phyloP scores from a whole-genome alignment of 2,113 vertebrate genomes.

The Vanacampus margaritifer region DNA sequence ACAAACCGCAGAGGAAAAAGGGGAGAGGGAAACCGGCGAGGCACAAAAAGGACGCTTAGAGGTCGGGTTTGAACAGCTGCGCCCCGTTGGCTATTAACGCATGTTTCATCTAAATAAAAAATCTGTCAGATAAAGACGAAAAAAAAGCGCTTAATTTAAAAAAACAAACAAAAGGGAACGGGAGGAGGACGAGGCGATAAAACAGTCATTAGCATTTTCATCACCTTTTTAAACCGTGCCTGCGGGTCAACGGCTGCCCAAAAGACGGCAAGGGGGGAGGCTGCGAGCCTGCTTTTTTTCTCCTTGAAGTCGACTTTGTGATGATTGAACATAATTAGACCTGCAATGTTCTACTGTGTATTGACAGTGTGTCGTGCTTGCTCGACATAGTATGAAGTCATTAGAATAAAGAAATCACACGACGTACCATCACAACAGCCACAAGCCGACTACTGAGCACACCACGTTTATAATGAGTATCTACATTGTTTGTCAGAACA shows the following conservation, averaged over 20 bases:
- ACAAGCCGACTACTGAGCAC: too few relatives aligned
- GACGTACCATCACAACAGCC: too few relatives aligned
- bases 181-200: slow-evolving; percentile 37
- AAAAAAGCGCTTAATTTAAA: slow-evolving; percentile 37
- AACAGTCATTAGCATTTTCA: slow-evolving; percentile 42
- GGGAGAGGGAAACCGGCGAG: neutral
- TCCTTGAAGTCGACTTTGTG: neutral
- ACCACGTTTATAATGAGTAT: too few relatives aligned
- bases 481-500: too few relatives aligned
- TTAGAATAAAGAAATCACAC: too few relatives aligned
- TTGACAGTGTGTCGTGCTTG: too few relatives aligned
- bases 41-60: slow-evolving; percentile 24
- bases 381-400: too few relatives aligned
- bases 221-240: slow-evolving; percentile 12
- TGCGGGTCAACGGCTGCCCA: neutral
- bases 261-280: neutral
- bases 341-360: too few relatives aligned
- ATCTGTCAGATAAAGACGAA: slow-evolving; percentile 30
- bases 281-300: neutral
- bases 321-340: neutral
- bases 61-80: slow-evolving; percentile 31
- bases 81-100: slow-evolving; percentile 49
- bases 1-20: neutral
- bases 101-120: slow-evolving; percentile 62
- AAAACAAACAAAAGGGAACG: slow-evolving; percentile 36